Base-by-base conservation (phyloP, 2,888 invertebrate genomes). In the Scaptomyza caliginosa region DNA sequence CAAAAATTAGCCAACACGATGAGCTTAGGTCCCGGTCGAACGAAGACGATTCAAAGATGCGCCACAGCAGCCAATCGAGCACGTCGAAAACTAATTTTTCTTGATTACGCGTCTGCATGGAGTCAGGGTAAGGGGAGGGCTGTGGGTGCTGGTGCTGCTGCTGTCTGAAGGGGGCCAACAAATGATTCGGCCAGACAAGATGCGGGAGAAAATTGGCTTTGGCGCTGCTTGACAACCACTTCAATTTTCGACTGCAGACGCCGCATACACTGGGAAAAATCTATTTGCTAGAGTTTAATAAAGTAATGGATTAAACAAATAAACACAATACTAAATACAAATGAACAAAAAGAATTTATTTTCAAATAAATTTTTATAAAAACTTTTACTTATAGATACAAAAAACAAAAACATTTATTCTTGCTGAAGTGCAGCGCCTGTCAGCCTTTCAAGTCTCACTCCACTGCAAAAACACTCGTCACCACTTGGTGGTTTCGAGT, bases 41-140 rank as follows among this genome's bases (percentile, higher is more conserved):
- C 32, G 13, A 32, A 32, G 32, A 16, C 51, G 64, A 67, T 64
- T 43, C 50, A 49, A 69, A 62, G 64, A 58, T 48, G 72, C 38
- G 46, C 17, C 32, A 32, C 34, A 11, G 54, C 55, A 51, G 51
- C 78, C 82, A 88, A 86, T 88, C 84, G 85, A 73, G 85, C 86
- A 88, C 88, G 86, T 88, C 78, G 75, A 82, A 86, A 86, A 82
- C 86, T 88, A 86, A 86, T 86, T 86, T 86, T 82, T 86, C 86
- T 84, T 86, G 86, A 88, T 86, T 86, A 85, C 67, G 76, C 68
- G 58, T 48, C 45, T 60, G 59, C 45, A 46, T 13, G 43, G n/a
- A n/a, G n/a, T n/a, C n/a, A n/a, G n/a, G n/a, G n/a, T n/a, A n/a
- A n/a, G n/a, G 13, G 51, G 26, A 32, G 19, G 36, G 11, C 4